These are phyloP conservation scores for Sinocyclocheilus grahami DNA, from an alignment of 2,113 vertebrate species.

Conservation along the genomic window DNA sequence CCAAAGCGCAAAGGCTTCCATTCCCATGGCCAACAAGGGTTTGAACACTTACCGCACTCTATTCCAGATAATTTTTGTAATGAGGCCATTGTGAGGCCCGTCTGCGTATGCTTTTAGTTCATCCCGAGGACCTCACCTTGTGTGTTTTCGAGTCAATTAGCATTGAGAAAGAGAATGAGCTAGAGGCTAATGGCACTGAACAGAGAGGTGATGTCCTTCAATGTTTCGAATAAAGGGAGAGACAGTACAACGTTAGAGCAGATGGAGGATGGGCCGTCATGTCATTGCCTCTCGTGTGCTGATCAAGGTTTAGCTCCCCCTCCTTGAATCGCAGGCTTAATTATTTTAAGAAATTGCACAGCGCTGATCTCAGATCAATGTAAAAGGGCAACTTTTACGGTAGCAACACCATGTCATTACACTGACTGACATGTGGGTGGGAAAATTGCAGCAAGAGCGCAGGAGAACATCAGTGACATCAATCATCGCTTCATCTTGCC, in stretches of 20 bases:
- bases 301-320: constrained; percentile 37
- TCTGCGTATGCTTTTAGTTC: constrained; percentile 43
- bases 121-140: constrained; percentile 35
- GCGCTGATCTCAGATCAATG: constrained; percentile 35
- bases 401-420: constrained; percentile 42
- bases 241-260: constrained; percentile 39
- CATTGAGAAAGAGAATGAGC: constrained; percentile 49
- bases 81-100: constrained; percentile 45
- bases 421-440: constrained; percentile 46
- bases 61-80: constrained; percentile 46
- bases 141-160: constrained; percentile 57
- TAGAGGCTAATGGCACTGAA: constrained; percentile 53
- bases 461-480: constrained; percentile 43
- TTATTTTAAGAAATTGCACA: constrained; percentile 28
- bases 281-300: constrained; percentile 33
- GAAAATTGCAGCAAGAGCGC: constrained; percentile 34
- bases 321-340: constrained; percentile 34
- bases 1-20: constrained; percentile 4
- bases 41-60: constrained; percentile 24
- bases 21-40: constrained; percentile 36
- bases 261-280: constrained; percentile 13
- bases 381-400: constrained; percentile 19
- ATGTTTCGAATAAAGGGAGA: constrained; percentile 39
- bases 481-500: constrained; percentile 51
- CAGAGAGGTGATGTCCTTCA: constrained; percentile 47